A percentile compares a stretch with the other conserved stretches of the same genome.
Conservation (phyloP, 2,888 invertebrate genomes). For the Ophion ellenae region DNA sequence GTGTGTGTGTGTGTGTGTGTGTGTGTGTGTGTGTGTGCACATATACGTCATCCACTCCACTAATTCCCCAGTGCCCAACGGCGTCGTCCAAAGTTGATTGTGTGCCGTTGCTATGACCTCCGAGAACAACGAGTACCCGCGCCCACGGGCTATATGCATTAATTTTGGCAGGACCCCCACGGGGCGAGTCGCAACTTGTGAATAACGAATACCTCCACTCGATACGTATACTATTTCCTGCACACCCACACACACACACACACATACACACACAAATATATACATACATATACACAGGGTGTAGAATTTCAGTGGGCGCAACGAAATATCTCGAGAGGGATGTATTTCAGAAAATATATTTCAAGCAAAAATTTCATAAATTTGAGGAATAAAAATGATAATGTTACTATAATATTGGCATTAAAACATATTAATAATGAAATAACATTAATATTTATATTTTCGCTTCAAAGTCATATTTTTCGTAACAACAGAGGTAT, state of each 20-base stretch:
- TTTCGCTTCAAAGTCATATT: background rate
- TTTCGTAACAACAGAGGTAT: background rate
- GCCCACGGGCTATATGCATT: slow-evolving; percentile 74
- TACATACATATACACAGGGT: background rate
- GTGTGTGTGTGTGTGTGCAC: no score
- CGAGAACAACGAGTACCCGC: slow-evolving; percentile 63
- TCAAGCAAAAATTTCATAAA: background rate
- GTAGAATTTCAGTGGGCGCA: slow-evolving; percentile 24
- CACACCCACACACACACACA: background rate
- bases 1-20: no score
- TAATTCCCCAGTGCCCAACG: slow-evolving; percentile 9
- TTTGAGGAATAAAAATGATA: background rate
- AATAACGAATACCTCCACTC: slow-evolving; percentile 72
- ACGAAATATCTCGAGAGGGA: slow-evolving; percentile 8
- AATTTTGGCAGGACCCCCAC: slow-evolving; percentile 75
- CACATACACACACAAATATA: no score
- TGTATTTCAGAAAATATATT: background rate
- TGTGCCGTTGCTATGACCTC: slow-evolving; percentile 24
- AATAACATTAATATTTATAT: background rate
- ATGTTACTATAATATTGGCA: background rate
- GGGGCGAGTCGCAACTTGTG: slow-evolving; percentile 58
- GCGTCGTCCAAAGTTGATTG: background rate
- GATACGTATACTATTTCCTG: slow-evolving; percentile 54
- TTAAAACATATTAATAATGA: no score
- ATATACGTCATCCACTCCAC: background rate